phyloP scores from a whole-genome alignment of 2,113 vertebrate species.

The Symphodus melops region DNA sequence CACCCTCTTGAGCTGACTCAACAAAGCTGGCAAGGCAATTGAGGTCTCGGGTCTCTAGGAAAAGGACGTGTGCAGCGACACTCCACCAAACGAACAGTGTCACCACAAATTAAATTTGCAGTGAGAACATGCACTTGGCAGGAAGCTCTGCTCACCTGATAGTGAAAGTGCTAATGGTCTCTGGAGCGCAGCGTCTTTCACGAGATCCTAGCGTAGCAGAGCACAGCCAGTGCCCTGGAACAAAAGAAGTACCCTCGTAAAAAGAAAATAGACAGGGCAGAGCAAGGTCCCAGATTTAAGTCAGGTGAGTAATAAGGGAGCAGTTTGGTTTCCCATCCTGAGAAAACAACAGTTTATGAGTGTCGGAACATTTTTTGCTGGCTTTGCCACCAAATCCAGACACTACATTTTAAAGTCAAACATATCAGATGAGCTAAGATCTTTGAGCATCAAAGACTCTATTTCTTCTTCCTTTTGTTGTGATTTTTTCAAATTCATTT shows the following conservation, averaged over 20 bases:
- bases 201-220: constrained; percentile 28
- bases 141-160: constrained; percentile 53
- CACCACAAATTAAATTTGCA: constrained; percentile 66
- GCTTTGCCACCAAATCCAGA: constrained; percentile 5
- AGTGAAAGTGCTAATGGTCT: constrained; percentile 58
- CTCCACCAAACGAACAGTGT: constrained; percentile 44
- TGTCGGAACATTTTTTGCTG: not conserved
- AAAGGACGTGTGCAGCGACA: constrained; percentile 40
- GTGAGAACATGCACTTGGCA: constrained; percentile 52
- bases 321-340: constrained; percentile 58
- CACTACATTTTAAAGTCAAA: constrained; percentile 40
- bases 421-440: constrained; percentile 37
- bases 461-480: not conserved
- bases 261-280: constrained; percentile 50
- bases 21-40: constrained; percentile 32
- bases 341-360: constrained; percentile 49
- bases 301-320: constrained; percentile 47
- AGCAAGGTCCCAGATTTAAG: constrained; percentile 45
- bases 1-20: constrained; percentile 48
- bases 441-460: not conserved
- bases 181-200: constrained; percentile 39
- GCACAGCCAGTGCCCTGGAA: constrained; percentile 24
- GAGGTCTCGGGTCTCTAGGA: constrained; percentile 15
- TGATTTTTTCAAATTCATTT: constrained; percentile 37
- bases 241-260: constrained; percentile 63